Base-by-base conservation (phyloP, 2,888 invertebrate species). In the Bombylius major region DNA sequence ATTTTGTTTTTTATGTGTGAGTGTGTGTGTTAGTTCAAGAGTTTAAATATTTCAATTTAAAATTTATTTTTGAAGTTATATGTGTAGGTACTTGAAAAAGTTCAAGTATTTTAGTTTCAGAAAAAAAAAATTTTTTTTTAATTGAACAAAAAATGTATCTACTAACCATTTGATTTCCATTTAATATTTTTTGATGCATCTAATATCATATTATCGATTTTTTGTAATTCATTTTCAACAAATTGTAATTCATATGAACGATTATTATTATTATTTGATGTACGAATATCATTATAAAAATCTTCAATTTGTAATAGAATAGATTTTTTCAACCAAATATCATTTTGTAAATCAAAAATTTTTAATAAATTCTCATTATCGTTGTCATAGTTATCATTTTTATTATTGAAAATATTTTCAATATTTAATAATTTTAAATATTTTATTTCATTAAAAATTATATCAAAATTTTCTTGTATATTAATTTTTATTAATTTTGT, bases 281-380 rank as follows among this genome's bases (percentile, higher is more conserved):
- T 12, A 51, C 84, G 79, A 56, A 94, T 82, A 62, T 83, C 83
- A 70, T 95, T 95, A 73, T 94, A 95, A 84, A 88, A 84, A 54
- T 83, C 78, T 7, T 82, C 79, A 47, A 84, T 82, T 50, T 83
- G 78, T 63, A 79, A 77, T 46, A 81, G 67, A n/a, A 77, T 77
- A 59, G 67, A 68, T 47, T 66, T 67, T 11, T 68, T 67, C 11
- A 66, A 64, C 69, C 69, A 72, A 56, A 69, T 65, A 34, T 64
- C 66, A 55, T 70, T 65, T 51, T 67, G 63, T 47, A 66, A 58
- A 39, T 59, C 63, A 55, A 70, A 72, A 2, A 73, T 63, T 9
- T 62, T 58, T 7, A 68, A 59, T 47, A 69, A 59, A 8, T 58
- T 60, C 14, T 56, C 55, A 5, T 44, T 9, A 23, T 52, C n/a